Base-by-base conservation (phyloP, 2,888 invertebrate species). In the Teinopalpus imperialis region DNA sequence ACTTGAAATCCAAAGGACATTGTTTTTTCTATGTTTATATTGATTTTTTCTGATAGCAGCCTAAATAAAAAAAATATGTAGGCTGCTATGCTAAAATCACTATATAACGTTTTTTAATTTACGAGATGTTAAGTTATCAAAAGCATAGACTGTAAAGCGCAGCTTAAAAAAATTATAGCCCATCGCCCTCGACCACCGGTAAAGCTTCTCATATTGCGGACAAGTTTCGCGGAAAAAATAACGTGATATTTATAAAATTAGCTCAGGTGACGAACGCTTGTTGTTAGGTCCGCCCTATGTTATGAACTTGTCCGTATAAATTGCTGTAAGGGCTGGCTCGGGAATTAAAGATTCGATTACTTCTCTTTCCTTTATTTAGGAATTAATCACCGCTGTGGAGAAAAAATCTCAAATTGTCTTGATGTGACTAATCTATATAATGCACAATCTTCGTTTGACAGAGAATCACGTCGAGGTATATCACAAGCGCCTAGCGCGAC, bases 171-270 rank as follows among this genome's bases (percentile, higher is more conserved):
- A 61, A 55, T 63, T n/a, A n/a, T 63, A 56, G 48, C 9, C 52
- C 63, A 63, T 63, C 62, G 60, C 55, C 56, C 60, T 53, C 63
- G 83, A 74, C 85, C 85, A 85, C 83, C 83, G 59, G 59, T 56
- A 62, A 63, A 50, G 74, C 71, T 40, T 74, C 75, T 86, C 86
- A 69, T 59, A 61, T 86, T 85, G 69, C 81, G 47, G 52, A 48
- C 69, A 52, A 63, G 61, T 62, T 86, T 81, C 86, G 63, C 61
- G 67, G 85, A 81, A 83, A 75, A 68, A 63, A 59, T 62, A 59
- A 74, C 68, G 66, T 68, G 69, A 80, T 63, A 63, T 62, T 63
- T 71, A 67, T 66, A 67, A 69, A 77, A 77, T 79, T 74, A 69
- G 72, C 61, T 67, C 67, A 67, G 66, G 72, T 77, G 75, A 69